Conservation (phyloP, 2,797 vertebrate species). For the Galagoides demidoff region DNA sequence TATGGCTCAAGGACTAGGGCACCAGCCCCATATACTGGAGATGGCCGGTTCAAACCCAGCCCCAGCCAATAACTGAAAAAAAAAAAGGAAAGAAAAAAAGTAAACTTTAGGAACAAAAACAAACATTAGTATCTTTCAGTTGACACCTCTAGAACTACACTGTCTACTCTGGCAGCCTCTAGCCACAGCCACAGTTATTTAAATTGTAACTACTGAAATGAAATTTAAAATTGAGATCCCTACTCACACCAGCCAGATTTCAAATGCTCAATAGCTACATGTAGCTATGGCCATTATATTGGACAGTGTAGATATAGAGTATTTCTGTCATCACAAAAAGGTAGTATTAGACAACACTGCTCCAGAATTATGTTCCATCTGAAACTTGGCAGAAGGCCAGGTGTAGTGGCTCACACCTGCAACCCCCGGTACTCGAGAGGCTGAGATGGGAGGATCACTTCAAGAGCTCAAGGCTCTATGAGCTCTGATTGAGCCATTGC, state of each 20-base stretch:
- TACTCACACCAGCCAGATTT: background rate
- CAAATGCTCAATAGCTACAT: background rate
- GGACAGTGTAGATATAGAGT: background rate
- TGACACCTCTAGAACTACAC: background rate
- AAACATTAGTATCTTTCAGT: background rate
- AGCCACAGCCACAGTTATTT: background rate
- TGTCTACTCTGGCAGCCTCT: background rate
- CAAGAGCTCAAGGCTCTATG: background rate
- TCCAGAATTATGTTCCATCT: background rate
- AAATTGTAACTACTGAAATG: background rate
- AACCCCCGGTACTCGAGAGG: background rate
- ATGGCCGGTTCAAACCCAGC: no score
- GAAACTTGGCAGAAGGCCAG: background rate
- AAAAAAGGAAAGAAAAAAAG: no score
- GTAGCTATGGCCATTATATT: background rate
- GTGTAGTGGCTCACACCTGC: background rate
- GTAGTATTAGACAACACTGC: background rate
- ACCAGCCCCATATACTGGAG: no score
- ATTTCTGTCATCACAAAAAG: background rate
- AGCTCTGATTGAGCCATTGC: background rate
- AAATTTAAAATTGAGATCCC: background rate
- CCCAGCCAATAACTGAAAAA: no score
- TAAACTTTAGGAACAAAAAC: constrained; percentile 17
- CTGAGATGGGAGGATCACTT: background rate
- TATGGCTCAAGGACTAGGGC: no score